Evolutionary conservation across 2,113 vertebrate genomes (phyloP).

Genomic region (Nothobranchius furzeri): DNA sequence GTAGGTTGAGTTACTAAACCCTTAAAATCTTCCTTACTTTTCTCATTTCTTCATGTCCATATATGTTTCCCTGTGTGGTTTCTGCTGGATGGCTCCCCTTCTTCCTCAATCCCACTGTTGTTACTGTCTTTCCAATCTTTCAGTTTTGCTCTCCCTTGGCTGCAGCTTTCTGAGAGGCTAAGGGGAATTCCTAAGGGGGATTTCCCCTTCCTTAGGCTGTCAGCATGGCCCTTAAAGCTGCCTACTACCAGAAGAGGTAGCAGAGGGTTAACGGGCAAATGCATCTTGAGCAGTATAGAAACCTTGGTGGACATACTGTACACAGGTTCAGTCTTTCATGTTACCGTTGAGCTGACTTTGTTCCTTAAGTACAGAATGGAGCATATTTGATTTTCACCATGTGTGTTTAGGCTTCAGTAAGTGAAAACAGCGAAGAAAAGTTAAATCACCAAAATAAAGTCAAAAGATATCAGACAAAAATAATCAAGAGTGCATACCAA

Average conservation of each 20-base stretch:
- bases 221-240: constrained; percentile 55
- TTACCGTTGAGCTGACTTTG: constrained; percentile 18
- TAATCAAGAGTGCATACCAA: too few species aligned
- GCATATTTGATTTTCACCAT: constrained; percentile 4
- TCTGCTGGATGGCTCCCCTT: constrained; percentile 32
- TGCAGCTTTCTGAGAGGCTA: constrained; percentile 35
- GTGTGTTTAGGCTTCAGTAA: neutral
- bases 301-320: constrained; percentile 35
- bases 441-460: too few species aligned
- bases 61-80: constrained; percentile 37
- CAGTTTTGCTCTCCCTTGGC: constrained; percentile 29
- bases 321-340: constrained; percentile 16
- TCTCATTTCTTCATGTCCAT: constrained; percentile 22
- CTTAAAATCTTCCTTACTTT: constrained; percentile 43
- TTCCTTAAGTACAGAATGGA: constrained; percentile 22
- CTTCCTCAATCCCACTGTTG: constrained; percentile 45
- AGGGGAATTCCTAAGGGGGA: constrained; percentile 61
- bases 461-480: too few species aligned
- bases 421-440: too few species aligned
- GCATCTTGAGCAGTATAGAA: constrained; percentile 15
- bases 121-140: constrained; percentile 36
- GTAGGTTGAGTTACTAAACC: constrained; percentile 50
- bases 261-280: constrained; percentile 25
- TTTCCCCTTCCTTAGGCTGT: constrained; percentile 65
- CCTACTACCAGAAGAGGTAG: constrained; percentile 27